These are phyloP conservation scores for Maconellicoccus hirsutus DNA, from an alignment of 1,140 invertebrate species.

Conservation along the genomic window DNA sequence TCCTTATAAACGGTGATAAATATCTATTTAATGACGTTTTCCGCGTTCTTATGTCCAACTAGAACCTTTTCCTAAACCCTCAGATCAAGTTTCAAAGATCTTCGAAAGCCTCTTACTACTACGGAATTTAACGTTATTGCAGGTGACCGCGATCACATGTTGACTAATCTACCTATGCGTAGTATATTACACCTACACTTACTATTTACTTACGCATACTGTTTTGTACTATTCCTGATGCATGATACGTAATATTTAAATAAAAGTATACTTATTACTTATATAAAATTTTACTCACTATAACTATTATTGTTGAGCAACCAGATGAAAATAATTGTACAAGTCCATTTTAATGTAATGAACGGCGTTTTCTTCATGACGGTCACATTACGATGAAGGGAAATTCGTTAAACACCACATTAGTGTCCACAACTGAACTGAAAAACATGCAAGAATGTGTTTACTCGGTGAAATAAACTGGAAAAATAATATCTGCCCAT, in stretches of 20 bases:
- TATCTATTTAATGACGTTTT: constrained; percentile 16
- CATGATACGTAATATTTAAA: too few relatives aligned
- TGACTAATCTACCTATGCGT: too few relatives aligned
- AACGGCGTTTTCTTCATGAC: constrained; percentile 13
- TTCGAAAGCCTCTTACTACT: neutral
- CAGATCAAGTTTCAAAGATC: neutral
- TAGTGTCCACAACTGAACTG: too few relatives aligned
- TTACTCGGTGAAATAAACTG: too few relatives aligned
- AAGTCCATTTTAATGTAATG: neutral
- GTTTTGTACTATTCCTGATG: too few relatives aligned
- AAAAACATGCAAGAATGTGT: too few relatives aligned
- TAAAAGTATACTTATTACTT: too few relatives aligned
- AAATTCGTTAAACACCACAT: too few relatives aligned
- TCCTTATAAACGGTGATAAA: constrained; percentile 15
- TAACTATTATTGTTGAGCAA: neutral
- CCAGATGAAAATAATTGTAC: constrained; percentile 1
- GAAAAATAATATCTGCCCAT: too few relatives aligned
- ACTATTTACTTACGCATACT: too few relatives aligned
- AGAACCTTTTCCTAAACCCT: neutral
- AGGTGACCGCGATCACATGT: too few relatives aligned
- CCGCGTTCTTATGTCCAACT: constrained; percentile 13
- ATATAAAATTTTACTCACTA: neutral
- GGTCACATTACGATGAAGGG: constrained; percentile 15
- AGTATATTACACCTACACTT: too few relatives aligned
- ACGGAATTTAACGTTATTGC: neutral